Evolutionary conservation across 2,797 vertebrate species (phyloP), one percentile per base, ranked within the genome.

Genomic region (Sitta carolinensis): DNA sequence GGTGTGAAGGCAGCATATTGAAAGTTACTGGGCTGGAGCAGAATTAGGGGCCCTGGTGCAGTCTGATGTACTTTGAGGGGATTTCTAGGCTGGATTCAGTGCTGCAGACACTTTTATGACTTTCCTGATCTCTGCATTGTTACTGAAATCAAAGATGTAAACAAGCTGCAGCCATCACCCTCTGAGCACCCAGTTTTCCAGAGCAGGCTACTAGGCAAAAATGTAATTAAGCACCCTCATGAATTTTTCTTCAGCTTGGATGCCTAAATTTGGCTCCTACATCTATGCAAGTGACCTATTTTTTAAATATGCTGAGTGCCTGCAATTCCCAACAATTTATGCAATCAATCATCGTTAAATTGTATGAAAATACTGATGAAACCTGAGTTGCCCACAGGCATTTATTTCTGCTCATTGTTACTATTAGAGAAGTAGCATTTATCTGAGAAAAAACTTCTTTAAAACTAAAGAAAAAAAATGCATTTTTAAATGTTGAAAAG

Each of bases 331-430:
- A 89, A 42, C 48, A 93, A 89, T 90, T 90, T 80, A 32, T 54
- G 40, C 52, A 87, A 93, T 93, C 91, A 91, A 57, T 95, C 86
- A 93, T 92, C 1, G 1, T 94, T 93, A 89, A 82, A 73, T 66
- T 93, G 72, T 66, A 76, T 5, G 45, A 93, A 94, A 94, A 94
- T 50, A 82, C 80, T 92, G 69, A 90, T 67, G 70, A 79, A 93
- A 92, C 36, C 17, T 23, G 67, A 47, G 83, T 34, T 79, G 48
- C 78, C 70, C 10, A 5, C 13, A 55, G 77, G 42, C 63, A 59
- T 79, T 90, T 79, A 47, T 74, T 93, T 91, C 72, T 86, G 45
- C n/a, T 86, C 40, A 11, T 67, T 88, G 47, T 38, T 70, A 42
- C 50, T 87, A 34, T 43, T 61, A 82, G 73, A 88, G 55, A 62